phyloP scores from a whole-genome alignment of 2,888 invertebrate genomes.

The Tribolium freemani region DNA sequence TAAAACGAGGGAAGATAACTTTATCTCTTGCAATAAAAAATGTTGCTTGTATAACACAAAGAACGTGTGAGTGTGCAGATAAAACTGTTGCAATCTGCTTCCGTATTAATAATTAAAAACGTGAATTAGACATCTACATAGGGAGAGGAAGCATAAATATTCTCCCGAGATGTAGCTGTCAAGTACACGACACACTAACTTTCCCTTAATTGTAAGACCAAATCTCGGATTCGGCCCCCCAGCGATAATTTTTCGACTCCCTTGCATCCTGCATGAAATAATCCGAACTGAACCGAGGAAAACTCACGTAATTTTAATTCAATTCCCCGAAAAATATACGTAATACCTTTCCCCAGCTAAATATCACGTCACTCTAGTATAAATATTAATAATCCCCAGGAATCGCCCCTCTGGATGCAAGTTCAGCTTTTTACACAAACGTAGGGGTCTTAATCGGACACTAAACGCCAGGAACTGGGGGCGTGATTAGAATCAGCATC shows the following conservation, averaged over 20 bases:
- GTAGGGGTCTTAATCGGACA: conserved; percentile 36
- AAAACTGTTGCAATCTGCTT: conserved; percentile 23
- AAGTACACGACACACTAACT: conserved; percentile 31
- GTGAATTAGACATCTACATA: conserved; percentile 18
- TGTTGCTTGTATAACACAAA: conserved; percentile 21
- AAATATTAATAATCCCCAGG: conserved; percentile 50
- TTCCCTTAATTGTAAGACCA: conserved; percentile 31
- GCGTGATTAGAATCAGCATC: conserved; percentile 39
- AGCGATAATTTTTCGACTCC: conserved; percentile 33
- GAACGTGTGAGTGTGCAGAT: conserved; percentile 18
- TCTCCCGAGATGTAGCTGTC: conserved; percentile 26
- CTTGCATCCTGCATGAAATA: conserved; percentile 19
- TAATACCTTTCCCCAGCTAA: conserved; percentile 38
- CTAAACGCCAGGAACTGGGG: conserved; percentile 28
- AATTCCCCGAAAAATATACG: conserved; percentile 31
- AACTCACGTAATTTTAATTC: conserved; percentile 18
- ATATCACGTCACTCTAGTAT: conserved; percentile 45
- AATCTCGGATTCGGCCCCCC: conserved; percentile 25
- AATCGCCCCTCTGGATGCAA: conserved; percentile 34
- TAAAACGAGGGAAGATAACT: conserved; percentile 32
- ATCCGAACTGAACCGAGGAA: conserved; percentile 9
- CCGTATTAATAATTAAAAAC: conserved; percentile 33
- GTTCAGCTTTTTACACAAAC: conserved; percentile 2
- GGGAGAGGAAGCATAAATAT: conserved; percentile 34
- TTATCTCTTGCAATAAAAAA: conserved; percentile 28